These are phyloP conservation scores for Mesochorus sp. DNA, from an alignment of 2,888 invertebrate species.

Conservation along the genomic window DNA sequence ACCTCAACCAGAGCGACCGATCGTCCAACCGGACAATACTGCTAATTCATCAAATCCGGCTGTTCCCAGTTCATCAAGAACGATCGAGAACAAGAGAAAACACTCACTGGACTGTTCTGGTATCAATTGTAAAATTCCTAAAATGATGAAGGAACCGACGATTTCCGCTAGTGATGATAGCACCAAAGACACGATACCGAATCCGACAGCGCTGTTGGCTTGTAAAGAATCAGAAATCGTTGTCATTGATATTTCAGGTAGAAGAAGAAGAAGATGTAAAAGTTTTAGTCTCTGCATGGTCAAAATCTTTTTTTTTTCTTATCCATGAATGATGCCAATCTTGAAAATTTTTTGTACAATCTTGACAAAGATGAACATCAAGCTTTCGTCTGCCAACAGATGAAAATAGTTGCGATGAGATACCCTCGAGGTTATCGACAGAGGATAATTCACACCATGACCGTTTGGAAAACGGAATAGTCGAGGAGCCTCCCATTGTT, in stretches of 20 bases:
- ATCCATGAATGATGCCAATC: too few species aligned
- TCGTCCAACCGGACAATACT: too few species aligned
- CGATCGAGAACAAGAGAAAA: conserved; percentile 25
- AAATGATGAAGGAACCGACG: conserved; percentile 9
- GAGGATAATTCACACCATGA: background rate
- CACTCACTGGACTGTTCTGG: conserved; percentile 25
- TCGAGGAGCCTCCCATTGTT: background rate
- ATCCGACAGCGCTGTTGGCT: conserved; percentile 7
- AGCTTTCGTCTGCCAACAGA: conserved; percentile 9
- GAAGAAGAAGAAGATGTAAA: background rate
- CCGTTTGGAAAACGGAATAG: background rate
- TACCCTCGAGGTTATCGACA: background rate
- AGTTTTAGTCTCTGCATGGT: too few species aligned
- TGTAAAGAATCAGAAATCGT: conserved; percentile 51
- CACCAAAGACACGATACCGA: background rate
- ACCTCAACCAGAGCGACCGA: too few species aligned
- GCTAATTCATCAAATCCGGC: too few species aligned
- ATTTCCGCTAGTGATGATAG: background rate
- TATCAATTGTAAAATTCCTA: conserved; percentile 51
- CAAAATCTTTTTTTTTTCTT: conserved; percentile 9
- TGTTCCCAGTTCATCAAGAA: too few species aligned
- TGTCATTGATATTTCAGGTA: conserved; percentile 55
- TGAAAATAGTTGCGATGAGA: conserved; percentile 23
- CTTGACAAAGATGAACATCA: background rate
- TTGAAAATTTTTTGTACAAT: background rate